These are phyloP conservation scores for Lucinisca nassula DNA, from an alignment of 2,888 invertebrate species.

Conservation along the genomic window DNA sequence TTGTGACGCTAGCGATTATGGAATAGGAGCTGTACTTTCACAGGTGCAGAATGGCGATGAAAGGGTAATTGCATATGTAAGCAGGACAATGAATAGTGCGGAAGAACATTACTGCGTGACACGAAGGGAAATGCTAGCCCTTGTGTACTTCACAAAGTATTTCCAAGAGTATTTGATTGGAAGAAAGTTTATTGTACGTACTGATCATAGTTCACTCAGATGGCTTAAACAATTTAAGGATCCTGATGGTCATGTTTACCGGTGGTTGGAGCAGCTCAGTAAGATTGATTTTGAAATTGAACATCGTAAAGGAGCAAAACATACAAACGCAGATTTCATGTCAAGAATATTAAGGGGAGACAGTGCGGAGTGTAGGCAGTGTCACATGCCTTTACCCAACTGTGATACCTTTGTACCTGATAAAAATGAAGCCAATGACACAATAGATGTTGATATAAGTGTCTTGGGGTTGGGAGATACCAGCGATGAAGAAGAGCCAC, in stretches of 20 bases:
- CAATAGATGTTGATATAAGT: background rate
- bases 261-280: constrained; percentile 57
- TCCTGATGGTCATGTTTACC: constrained; percentile 50
- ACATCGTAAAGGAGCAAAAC: constrained; percentile 57
- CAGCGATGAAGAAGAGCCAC: background rate
- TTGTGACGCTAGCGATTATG: constrained; percentile 66
- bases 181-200: constrained; percentile 50
- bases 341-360: constrained; percentile 19
- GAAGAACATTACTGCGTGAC: constrained; percentile 66
- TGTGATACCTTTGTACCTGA: background rate
- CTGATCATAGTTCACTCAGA: constrained; percentile 65
- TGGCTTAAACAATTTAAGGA: constrained; percentile 63
- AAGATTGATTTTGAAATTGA: constrained; percentile 55
- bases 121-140: constrained; percentile 59
- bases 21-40: constrained; percentile 69
- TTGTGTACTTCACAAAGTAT: constrained; percentile 67
- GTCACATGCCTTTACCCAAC: background rate
- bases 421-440: background rate
- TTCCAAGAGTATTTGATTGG: constrained; percentile 70
- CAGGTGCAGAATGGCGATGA: constrained; percentile 68
- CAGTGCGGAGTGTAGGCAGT: background rate
- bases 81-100: constrained; percentile 42
- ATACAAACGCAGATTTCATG: constrained; percentile 37
- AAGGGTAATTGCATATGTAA: constrained; percentile 63
- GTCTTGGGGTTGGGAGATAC: background rate